Conservation (phyloP, 2,113 vertebrate genomes). For the Ammodytes dubius region DNA sequence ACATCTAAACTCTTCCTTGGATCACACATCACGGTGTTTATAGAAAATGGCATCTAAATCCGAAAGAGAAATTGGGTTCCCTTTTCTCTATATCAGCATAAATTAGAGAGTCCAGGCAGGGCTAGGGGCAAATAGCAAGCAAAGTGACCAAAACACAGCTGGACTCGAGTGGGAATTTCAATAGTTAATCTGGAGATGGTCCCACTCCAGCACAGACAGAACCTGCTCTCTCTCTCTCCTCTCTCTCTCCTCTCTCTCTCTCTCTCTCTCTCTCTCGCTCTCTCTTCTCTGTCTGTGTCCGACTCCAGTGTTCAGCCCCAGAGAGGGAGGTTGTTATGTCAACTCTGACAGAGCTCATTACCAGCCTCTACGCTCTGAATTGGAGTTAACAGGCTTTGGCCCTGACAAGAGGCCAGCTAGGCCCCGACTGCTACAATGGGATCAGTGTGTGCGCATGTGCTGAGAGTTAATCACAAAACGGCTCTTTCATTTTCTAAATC, state of each 20-base stretch:
- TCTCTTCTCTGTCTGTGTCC: neutral
- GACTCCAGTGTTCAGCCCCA: conserved; percentile 45
- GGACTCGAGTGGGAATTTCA: neutral
- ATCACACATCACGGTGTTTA: neutral
- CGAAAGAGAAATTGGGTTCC: neutral
- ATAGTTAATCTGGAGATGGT: conserved; percentile 1
- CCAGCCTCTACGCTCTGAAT: conserved; percentile 50
- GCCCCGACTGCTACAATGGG: conserved; percentile 50
- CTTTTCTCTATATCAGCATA: neutral
- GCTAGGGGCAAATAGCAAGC: neutral
- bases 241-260: neutral
- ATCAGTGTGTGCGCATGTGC: conserved; percentile 33
- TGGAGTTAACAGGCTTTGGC: conserved; percentile 71
- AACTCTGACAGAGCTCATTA: conserved; percentile 74
- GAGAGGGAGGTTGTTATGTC: conserved; percentile 65
- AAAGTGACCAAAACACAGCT: neutral
- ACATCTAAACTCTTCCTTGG: neutral
- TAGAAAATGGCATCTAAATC: neutral
- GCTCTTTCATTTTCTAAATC: conserved; percentile 51
- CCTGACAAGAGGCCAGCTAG: conserved; percentile 47
- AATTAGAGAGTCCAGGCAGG: neutral
- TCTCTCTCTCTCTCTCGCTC: conserved; percentile 6
- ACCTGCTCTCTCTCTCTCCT: neutral
- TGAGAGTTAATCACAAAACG: conserved; percentile 59
- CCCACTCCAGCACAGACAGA: neutral